Evolutionary conservation across 1,140 invertebrate species (phyloP), one percentile per base, ranked within the genome.

Genomic region (Venustaconcha ellipsiformis): DNA sequence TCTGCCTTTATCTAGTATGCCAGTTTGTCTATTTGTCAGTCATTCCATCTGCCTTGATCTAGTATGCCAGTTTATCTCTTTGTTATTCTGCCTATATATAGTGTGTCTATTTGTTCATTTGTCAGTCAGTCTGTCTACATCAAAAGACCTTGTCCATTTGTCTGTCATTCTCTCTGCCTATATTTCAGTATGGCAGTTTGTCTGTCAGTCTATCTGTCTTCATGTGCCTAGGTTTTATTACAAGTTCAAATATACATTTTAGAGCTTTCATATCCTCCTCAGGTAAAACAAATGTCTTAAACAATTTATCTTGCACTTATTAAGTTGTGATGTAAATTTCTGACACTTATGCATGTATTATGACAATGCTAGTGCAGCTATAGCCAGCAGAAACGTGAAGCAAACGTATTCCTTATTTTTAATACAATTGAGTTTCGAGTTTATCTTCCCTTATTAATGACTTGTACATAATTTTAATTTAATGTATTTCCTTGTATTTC

Each of bases 111-210:
- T 48, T 75, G 55, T 68, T 57, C 57, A 58, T 75, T 58, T 64
- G 66, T n/a, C 17, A 62, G 59, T 57, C 67, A 55, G 6, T 69
- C 67, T 69, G 37, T 56, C 37, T 69, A 18, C 60, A 15, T 75
- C 63, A 0, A 73, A 30, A 57, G 1, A 71, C 1, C 70, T 30
- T 74, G 72, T 74, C 72, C 37, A 30, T 70, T 20, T 74, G 64
- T 68, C 63, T 74, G 71, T 74, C 65, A 68, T 63, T 78, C 17
- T 78, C 23, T 60, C 57, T 78, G 48, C 68, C 37, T 68, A 20
- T 66, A 20, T 64, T n/a, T 67, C 18, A 65, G n/a, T 72, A 23
- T 72, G 63, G 73, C 30, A 56, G 58, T 72, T n/a, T 20, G 63
- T 65, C 37, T 60, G 26, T 69, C 20, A 30, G n/a, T 60, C 15